A percentile compares a stretch with the other conserved stretches of the same genome.
These are phyloP conservation scores for Rostratula benghalensis DNA, from an alignment of 2,113 vertebrate genomes.

Conservation along the genomic window DNA sequence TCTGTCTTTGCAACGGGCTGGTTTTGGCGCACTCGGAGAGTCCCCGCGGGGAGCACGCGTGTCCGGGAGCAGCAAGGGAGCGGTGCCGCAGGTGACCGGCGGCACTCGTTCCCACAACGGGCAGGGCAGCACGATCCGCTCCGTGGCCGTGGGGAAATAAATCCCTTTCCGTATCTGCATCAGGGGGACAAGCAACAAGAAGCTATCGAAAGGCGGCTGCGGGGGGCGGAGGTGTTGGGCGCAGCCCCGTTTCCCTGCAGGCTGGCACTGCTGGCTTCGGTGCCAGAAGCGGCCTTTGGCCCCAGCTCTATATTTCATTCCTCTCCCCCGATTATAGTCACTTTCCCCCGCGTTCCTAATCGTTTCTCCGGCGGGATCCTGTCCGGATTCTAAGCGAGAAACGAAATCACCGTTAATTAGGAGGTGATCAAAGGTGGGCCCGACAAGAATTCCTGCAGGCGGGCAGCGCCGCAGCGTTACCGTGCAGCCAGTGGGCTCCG, in stretches of 20 bases:
- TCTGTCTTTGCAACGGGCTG: neutral
- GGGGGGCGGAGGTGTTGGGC: no score
- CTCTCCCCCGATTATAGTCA: fast-evolving
- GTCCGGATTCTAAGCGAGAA: neutral
- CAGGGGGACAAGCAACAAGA: neutral
- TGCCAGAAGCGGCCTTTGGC: neutral
- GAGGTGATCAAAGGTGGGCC: neutral
- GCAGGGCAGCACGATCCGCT: no score
- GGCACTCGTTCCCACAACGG: neutral
- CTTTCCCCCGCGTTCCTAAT: neutral
- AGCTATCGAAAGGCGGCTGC: neutral
- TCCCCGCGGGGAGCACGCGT: neutral
- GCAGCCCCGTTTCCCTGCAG: no score
- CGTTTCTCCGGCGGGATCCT: neutral
- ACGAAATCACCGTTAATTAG: neutral
- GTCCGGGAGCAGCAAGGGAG: neutral
- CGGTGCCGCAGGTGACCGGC: no score
- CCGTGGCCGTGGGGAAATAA: fast-evolving
- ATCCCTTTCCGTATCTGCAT: fast-evolving
- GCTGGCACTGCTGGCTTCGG: neutral
- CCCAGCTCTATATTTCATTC: neutral
- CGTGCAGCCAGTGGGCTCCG: neutral
- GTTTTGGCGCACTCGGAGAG: fast-evolving
- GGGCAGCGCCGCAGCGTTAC: neutral
- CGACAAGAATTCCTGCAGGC: neutral